Percentiles rank a stretch among this genome's conserved stretches.
These are phyloP conservation scores for Perognathus longimembris DNA, from an alignment of 2,113 vertebrate species.

Conservation along the genomic window DNA sequence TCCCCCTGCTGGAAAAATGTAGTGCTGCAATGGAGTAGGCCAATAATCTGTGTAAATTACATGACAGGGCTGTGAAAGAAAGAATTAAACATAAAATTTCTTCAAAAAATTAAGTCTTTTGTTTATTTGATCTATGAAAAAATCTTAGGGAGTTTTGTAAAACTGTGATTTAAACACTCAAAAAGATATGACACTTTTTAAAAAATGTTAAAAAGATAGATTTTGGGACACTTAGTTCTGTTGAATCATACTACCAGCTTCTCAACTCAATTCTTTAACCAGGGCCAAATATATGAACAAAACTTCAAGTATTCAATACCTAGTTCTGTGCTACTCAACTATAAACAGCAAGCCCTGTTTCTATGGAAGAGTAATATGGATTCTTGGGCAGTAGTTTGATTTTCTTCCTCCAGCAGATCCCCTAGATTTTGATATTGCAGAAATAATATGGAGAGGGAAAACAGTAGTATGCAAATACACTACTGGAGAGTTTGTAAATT, in stretches of 20 bases:
- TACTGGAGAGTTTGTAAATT: not conserved
- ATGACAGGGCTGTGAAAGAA: slow-evolving; percentile 94
- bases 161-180: not conserved
- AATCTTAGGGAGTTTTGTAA: not conserved
- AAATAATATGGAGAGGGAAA: too few relatives aligned
- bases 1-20: slow-evolving; percentile 98
- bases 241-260: not conserved
- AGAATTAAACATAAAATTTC: not conserved
- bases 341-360: too few relatives aligned
- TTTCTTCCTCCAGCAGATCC: too few relatives aligned
- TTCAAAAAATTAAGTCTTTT: too few relatives aligned
- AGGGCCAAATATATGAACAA: not conserved
- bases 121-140: not conserved
- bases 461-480: too few relatives aligned
- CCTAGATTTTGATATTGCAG: too few relatives aligned
- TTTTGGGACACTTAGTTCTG: not conserved
- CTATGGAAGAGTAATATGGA: not conserved
- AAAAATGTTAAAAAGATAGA: not conserved
- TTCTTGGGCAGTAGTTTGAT: too few relatives aligned
- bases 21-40: slow-evolving; percentile 98
- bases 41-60: slow-evolving; percentile 99
- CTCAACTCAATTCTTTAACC: not conserved
- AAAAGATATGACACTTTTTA: not conserved
- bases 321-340: not conserved
- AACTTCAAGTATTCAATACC: not conserved